Percentiles rank a stretch among this genome's conserved stretches.
Evolutionary conservation across 2,888 invertebrate species (phyloP).

Genomic region (Penaeus monodon): DNA sequence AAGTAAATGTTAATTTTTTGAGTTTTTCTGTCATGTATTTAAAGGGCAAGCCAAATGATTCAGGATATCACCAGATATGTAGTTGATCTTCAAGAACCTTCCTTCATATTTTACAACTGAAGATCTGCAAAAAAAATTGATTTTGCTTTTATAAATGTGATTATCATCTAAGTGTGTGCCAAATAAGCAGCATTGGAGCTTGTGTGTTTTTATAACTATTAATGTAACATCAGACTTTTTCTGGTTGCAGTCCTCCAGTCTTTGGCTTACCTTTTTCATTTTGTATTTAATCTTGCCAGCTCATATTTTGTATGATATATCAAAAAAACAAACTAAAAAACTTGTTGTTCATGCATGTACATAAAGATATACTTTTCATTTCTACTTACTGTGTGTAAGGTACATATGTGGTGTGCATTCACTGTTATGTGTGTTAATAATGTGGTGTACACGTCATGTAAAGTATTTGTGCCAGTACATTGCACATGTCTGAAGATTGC

Average conservation of each 20-base stretch:
- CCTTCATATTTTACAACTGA: no score
- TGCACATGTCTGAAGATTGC: not conserved
- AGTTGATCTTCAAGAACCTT: no score
- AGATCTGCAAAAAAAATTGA: no score
- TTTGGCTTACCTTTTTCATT: conserved; percentile 1
- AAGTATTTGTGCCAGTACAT: conserved; percentile 3
- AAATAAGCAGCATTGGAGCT: no score
- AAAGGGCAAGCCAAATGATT: not conserved
- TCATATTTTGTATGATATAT: conserved; percentile 6
- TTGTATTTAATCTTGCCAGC: conserved; percentile 13
- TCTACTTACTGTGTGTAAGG: not conserved
- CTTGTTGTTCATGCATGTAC: conserved; percentile 6
- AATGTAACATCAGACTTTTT: not conserved
- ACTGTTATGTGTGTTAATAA: not conserved
- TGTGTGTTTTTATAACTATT: not conserved
- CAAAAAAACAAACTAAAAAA: not conserved
- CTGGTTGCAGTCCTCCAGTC: not conserved
- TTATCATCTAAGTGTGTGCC: no score
- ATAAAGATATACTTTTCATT: not conserved
- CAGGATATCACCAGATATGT: no score
- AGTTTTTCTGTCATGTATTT: conserved; percentile 9
- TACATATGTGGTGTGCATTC: conserved; percentile 17
- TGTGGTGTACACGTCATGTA: conserved; percentile 3
- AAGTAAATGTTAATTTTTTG: conserved; percentile 8
- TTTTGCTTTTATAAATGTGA: no score